phyloP scores from a whole-genome alignment of 2,113 vertebrate genomes.

The Lepisosteus osseus region DNA sequence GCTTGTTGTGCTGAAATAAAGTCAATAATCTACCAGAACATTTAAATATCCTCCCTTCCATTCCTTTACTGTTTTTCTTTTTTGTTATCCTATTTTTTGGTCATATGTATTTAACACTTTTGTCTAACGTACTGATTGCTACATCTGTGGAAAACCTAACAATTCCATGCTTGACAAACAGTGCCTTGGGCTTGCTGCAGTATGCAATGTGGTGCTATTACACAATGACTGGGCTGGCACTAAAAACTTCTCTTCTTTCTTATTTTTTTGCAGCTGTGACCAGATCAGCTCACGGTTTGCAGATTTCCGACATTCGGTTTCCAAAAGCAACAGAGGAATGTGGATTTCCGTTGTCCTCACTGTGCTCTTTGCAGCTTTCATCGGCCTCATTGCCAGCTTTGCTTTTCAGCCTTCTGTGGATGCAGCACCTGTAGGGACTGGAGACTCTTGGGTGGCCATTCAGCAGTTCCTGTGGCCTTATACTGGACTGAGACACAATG shows the following conservation, averaged over 20 bases:
- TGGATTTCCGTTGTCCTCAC: conserved; percentile 70
- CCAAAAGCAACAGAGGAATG: conserved; percentile 57
- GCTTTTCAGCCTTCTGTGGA: conserved; percentile 82
- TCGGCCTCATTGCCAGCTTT: conserved; percentile 76
- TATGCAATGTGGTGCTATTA: background rate
- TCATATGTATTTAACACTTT: too few relatives aligned
- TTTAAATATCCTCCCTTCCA: background rate
- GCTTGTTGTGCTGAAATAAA: too few relatives aligned
- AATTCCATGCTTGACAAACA: too few relatives aligned
- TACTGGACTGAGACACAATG: conserved; percentile 74
- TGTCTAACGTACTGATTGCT: too few relatives aligned
- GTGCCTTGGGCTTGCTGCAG: background rate
- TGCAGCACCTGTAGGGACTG: conserved; percentile 77
- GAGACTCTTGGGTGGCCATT: conserved; percentile 81
- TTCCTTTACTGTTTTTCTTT: background rate
- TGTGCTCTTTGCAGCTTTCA: conserved; percentile 74
- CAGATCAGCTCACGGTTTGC: conserved; percentile 34
- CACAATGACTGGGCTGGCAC: background rate
- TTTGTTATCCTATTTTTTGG: too few relatives aligned
- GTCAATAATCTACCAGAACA: too few relatives aligned
- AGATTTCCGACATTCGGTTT: conserved; percentile 46
- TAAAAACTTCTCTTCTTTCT: background rate
- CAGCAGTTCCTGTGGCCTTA: conserved; percentile 91
- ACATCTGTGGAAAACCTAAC: too few relatives aligned
- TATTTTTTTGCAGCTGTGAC: conserved; percentile 35